Evolutionary conservation across 2,797 vertebrate species (phyloP).

Genomic region (Sciurus carolinensis): DNA sequence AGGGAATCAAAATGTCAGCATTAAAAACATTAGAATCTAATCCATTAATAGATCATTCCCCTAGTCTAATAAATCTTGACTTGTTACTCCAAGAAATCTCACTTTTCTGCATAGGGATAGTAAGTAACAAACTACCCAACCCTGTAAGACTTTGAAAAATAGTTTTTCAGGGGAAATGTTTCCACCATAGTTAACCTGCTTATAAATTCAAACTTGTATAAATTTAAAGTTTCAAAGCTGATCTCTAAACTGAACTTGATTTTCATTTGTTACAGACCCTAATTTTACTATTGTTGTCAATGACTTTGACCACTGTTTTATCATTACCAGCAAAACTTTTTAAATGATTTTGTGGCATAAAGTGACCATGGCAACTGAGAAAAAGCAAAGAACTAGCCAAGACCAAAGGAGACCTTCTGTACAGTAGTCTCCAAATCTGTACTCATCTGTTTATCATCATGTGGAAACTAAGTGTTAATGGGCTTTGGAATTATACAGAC

Average conservation of each 20-base stretch:
- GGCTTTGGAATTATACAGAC: background rate
- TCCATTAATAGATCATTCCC: background rate
- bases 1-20: background rate
- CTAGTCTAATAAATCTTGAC: background rate
- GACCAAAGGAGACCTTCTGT: background rate
- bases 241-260: background rate
- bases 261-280: background rate
- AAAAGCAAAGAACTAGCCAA: background rate
- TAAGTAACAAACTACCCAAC: background rate
- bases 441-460: background rate
- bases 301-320: background rate
- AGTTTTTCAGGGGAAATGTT: background rate
- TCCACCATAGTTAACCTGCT: background rate
- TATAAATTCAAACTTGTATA: background rate
- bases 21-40: background rate
- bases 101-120: background rate
- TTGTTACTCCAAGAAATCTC: conserved; percentile 1
- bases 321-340: background rate
- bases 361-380: background rate
- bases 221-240: background rate
- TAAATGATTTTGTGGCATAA: background rate
- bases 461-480: background rate
- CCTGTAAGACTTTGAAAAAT: background rate
- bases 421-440: background rate
- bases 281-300: background rate